Evolutionary conservation across 2,113 vertebrate genomes (phyloP), one percentile per base, ranked within the genome.

Genomic region (Thymallus thymallus): DNA sequence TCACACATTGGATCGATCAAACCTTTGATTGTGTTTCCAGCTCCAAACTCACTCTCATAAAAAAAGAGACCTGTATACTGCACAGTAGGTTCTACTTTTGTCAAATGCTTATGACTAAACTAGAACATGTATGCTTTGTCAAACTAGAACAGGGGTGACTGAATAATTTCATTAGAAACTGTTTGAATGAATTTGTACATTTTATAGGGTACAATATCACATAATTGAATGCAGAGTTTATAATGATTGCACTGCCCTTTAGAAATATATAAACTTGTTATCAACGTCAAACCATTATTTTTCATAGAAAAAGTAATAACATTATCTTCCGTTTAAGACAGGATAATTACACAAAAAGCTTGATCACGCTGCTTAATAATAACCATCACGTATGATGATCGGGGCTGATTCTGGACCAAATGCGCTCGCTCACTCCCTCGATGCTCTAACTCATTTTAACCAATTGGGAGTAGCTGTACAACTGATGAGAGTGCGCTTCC

Each of bases 401-500:
- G 6, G 20, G 13, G 6, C 51, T 55, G 51, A 20, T 18, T 20
- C 51, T 55, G 62, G 62, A 26, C 26, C 62, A 64, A 64, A 64
- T 64, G 26, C 12, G 23, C 26, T 64, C 62, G 14, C 24, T 35
- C 20, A 41, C 35, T 67, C 24, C 16, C 65, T 67, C 3, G 5
- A 35, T n/a, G 20, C 65, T 46, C 13, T 48, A 71, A 60, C 68
- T 73, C 74, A 69, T 74, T 66, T 13, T 14, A 61, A 26, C 30
- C 46, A 67, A 67, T 51, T 30, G 67, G 35, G 71, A 41, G 18
- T 30, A 35, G 26, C 51, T 56, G 22, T 26, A 68, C 70, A 83
- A 74, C 29, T 71, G 79, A 79, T 77, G 71, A 69, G 46, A 74
- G 48, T 55, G 74, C 45, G 45, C 74, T 69, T 22, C 71, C 41